Base-by-base conservation (phyloP, 2,888 invertebrate genomes). In the Melinaea marsaeus region DNA sequence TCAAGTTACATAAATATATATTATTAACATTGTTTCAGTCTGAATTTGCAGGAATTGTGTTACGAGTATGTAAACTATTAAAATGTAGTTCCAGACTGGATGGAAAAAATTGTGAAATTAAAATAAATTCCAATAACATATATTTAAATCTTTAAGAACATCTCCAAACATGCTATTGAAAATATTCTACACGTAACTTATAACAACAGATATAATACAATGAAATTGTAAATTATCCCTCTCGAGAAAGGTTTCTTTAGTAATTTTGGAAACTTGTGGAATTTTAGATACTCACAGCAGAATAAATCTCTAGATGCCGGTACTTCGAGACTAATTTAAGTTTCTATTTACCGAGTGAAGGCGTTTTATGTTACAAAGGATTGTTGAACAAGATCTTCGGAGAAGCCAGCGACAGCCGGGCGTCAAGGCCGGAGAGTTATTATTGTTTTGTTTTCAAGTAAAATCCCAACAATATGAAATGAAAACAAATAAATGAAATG, bases 281-380 rank as follows among this genome's bases (percentile, higher is more conserved):
- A 74, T 75, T 71, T 66, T 68, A 72, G 74, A 70, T 71, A 22
- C 22, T 22, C 22, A 22, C 22, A 69, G 69, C 66, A 61, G 68
- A 71, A 73, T 69, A 73, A 76, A 77, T 74, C 74, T 72, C 77
- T 67, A 60, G 59, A 69, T 69, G 65, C 69, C 67, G 72, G 71
- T 70, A 75, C 78, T 72, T 74, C 61, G 68, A 73, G 79, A 80
- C 77, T 84, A 85, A 85, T 86, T 83, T 79, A 84, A 84, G 84
- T 84, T 84, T 84, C 77, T 79, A 79, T 80, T 79, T 78, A 76
- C 71, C 75, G 72, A 74, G 77, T 72, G 73, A 78, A 79, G 70
- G 72, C 76, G 73, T 72, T 64, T 83, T 74, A 72, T 74, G 75
- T 80, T 80, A 81, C 84, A 84, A 84, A 86, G 82, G 83, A 77